Base-by-base conservation (phyloP, 64 coral and sea anemone species). In the Trachythela sp. region DNA sequence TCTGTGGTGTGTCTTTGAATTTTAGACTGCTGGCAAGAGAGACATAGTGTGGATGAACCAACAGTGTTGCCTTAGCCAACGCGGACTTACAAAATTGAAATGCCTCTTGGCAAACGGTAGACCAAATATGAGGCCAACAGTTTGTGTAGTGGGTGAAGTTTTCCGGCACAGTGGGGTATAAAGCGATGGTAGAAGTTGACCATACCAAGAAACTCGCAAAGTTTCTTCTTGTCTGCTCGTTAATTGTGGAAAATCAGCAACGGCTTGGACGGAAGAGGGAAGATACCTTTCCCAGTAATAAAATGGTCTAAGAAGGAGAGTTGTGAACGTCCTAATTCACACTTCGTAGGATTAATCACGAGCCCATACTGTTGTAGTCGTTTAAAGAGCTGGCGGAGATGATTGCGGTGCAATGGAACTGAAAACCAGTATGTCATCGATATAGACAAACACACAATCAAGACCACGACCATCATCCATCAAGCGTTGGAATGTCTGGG, bases 131-230 rank as follows among this genome's bases (percentile, higher is more conserved):
- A 49, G 36, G 48, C 9, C n/a, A 56, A 34, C 14, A 54, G 85
- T 10, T n/a, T 54, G 54, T 87, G 85, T 42, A 87, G 36, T 0
- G 85, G 85, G 0, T 49, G 48, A 0, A 87, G 49, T 8, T 54
- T 54, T 15, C 17, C 49, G 18, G 85, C 85, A 20, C 48, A 49
- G 33, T 87, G 85, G 8, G 49, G 85, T 51, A 87, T 58, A 45
- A 87, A 87, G 48, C 85, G 85, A 58, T 87, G 85, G 54, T 87
- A 87, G 48, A 54, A 87, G 50, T 87, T 87, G n/a, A 87, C 31
- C 54, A 87, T 54, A 30, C 85, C 85, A 37, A 87, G 85, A 45
- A 87, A 87, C 32, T 56, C 48, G 24, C 54, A 45, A 34, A 87
- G 49, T 37, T 36, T 56, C 48, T 49, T 56, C 48, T 56, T 49